phyloP scores from a whole-genome alignment of 1,140 invertebrate genomes.

The Drosophila watanabei region DNA sequence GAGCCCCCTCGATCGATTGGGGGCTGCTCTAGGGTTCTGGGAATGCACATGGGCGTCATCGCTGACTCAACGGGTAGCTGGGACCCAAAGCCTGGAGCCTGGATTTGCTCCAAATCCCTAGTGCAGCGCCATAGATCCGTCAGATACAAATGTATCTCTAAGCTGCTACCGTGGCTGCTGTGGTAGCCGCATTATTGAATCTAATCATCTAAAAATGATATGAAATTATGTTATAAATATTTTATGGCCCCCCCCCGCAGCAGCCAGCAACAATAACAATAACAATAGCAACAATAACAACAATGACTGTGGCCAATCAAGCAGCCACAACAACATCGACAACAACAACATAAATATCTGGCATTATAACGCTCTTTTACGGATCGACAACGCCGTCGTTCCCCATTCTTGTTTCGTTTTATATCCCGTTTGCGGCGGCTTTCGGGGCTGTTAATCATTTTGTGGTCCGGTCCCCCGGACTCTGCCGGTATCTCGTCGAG shows the following conservation, averaged over 20 bases:
- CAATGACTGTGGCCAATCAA: constrained; percentile 53
- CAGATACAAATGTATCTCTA: constrained; percentile 61
- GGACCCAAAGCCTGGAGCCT: not conserved
- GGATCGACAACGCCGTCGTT: constrained; percentile 24
- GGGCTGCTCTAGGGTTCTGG: constrained; percentile 38
- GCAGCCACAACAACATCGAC: constrained; percentile 35
- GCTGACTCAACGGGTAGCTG: constrained; percentile 15
- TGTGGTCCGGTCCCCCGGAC: constrained; percentile 49
- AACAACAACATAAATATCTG: constrained; percentile 52
- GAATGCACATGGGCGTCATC: constrained; percentile 55
- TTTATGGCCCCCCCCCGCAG: constrained; percentile 58
- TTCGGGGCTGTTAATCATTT: constrained; percentile 78
- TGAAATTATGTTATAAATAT: constrained; percentile 81
- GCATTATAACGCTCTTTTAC: constrained; percentile 66
- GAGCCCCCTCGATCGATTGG: constrained; percentile 48
- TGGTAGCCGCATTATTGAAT: constrained; percentile 66
- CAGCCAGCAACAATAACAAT: constrained; percentile 4
- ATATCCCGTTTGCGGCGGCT: constrained; percentile 47
- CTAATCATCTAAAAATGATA: constrained; percentile 82
- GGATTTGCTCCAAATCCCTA: not conserved
- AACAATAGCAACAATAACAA: constrained; percentile 31
- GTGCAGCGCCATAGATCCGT: not conserved
- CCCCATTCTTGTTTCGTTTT: constrained; percentile 27
- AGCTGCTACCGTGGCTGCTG: constrained; percentile 26
- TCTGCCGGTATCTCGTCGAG: constrained; percentile 64